A percentile compares a stretch with the other conserved stretches of the same genome.
Evolutionary conservation across 2,888 invertebrate genomes (phyloP).

Genomic region (Tipula confusa): DNA sequence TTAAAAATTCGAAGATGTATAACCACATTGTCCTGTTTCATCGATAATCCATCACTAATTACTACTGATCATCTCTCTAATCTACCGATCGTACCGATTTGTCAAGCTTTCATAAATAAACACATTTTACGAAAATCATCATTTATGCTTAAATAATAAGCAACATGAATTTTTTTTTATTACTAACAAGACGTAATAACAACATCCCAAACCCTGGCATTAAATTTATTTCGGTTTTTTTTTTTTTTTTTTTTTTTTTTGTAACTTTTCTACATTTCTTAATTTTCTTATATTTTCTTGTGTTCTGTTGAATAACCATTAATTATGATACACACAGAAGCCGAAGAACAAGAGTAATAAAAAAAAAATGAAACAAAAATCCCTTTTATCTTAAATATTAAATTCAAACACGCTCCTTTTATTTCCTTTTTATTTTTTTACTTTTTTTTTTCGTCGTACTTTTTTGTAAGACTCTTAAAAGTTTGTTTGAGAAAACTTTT

Average conservation of each 20-base stretch:
- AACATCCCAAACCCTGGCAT: background rate
- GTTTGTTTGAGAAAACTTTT: background rate
- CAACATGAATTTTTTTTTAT: background rate
- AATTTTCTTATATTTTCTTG: background rate
- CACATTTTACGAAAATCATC: background rate
- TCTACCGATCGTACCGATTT: no score
- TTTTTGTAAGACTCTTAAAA: background rate
- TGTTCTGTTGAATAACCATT: background rate
- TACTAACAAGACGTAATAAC: background rate
- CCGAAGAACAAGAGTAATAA: background rate
- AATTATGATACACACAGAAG: background rate
- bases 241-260: background rate
- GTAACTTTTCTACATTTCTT: background rate
- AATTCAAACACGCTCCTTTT: slow-evolving; percentile 20
- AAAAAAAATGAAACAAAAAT: background rate
- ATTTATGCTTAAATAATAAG: background rate
- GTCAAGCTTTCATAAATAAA: no score
- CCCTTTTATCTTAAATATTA: slow-evolving; percentile 20
- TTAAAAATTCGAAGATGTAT: no score
- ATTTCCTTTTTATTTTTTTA: background rate
- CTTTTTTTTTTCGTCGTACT: background rate
- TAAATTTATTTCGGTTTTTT: background rate
- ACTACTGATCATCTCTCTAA: no score
- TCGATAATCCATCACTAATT: no score
- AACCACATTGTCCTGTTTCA: no score